Conservation (phyloP, 2,888 invertebrate species). For the Craniophora ligustri region DNA sequence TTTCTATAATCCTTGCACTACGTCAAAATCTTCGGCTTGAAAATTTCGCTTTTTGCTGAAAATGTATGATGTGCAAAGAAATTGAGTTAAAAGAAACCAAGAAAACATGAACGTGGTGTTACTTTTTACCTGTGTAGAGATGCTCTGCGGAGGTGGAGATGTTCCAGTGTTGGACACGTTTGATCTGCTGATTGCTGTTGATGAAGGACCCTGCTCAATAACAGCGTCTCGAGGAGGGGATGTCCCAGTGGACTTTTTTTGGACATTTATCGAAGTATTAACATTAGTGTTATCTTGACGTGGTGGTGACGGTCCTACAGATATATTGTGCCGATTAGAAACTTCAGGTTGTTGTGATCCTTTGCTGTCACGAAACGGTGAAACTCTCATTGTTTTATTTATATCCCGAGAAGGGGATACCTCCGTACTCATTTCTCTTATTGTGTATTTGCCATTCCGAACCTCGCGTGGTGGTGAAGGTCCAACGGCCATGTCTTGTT, state of each 20-base stretch:
- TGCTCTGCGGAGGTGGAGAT: conserved; percentile 95
- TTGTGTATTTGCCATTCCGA: conserved; percentile 33
- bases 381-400: conserved; percentile 56
- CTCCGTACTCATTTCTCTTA: conserved; percentile 46
- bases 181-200: conserved; percentile 62
- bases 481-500: conserved; percentile 80
- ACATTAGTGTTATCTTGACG: conserved; percentile 60
- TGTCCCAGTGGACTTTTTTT: conserved; percentile 86
- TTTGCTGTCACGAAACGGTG: conserved; percentile 58
- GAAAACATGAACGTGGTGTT: too few relatives aligned
- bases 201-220: conserved; percentile 58
- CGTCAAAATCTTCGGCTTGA: too few relatives aligned
- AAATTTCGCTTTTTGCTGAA: too few relatives aligned
- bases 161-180: conserved; percentile 91
- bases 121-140: conserved; percentile 92
- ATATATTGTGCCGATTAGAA: conserved; percentile 69
- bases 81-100: too few relatives aligned
- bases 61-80: too few relatives aligned
- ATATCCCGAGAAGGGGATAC: conserved; percentile 56
- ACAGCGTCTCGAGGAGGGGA: conserved; percentile 74
- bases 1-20: too few relatives aligned
- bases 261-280: conserved; percentile 66
- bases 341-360: conserved; percentile 44
- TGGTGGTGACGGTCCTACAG: conserved; percentile 79
- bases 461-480: conserved; percentile 79